Evolutionary conservation across 2,113 vertebrate species (phyloP).

Genomic region (Neolamprologus sp.): DNA sequence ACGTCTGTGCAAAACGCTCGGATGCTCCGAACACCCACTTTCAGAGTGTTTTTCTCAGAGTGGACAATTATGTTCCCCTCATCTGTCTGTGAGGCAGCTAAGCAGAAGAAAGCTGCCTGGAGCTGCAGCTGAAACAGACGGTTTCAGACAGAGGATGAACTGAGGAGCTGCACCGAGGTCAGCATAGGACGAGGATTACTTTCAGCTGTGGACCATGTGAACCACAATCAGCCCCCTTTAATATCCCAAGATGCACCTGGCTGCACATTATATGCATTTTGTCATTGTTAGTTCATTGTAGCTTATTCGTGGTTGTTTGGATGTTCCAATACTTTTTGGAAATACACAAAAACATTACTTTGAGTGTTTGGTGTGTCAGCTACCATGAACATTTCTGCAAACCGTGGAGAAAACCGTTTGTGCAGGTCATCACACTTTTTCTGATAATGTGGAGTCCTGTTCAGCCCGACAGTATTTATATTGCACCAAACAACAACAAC

Average conservation of each 20-base stretch:
- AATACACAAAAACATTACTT: not conserved
- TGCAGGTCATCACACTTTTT: not conserved
- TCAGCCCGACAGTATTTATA: rapidly evolving
- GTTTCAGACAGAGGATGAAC: not conserved
- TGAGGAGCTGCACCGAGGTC: not conserved
- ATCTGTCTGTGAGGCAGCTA: not conserved
- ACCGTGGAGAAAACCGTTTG: not conserved
- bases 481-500: not conserved
- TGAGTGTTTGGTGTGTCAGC: not conserved
- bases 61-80: not conserved
- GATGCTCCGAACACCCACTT: not conserved
- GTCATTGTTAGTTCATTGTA: not conserved
- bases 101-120: not conserved
- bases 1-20: not conserved
- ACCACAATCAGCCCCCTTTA: not conserved
- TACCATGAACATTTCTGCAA: not conserved
- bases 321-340: not conserved
- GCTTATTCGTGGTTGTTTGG: rapidly evolving
- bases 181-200: not conserved
- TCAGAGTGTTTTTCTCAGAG: not conserved
- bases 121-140: not conserved
- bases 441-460: not conserved
- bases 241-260: not conserved
- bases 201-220: not conserved
- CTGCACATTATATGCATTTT: not conserved